Evolutionary conservation across 2,888 invertebrate genomes (phyloP), one percentile per base, ranked within the genome.

Genomic region (Argyresthia albistria): DNA sequence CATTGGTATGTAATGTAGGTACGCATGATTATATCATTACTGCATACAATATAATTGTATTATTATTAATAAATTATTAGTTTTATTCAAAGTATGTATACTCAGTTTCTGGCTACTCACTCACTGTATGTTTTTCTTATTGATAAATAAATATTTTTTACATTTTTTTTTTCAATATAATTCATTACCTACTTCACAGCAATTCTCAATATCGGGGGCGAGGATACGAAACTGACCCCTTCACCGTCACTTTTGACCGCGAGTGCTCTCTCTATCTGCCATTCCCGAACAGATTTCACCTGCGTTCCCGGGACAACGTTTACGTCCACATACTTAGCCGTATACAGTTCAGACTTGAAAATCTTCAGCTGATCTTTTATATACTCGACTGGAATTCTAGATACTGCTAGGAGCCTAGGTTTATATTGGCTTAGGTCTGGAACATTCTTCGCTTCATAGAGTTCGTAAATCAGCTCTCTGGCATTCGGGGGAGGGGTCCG

Each of bases 251-350:
- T 35, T 11, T 46, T 14, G 45, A 8, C 10, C 35, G 46, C 25
- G 6, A 25, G 11, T 37, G 49, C 52, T 10, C 62, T 67, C 4
- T 72, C 68, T 57, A 86, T 76, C 59, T 84, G 86, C 86, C 86
- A 84, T 59, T 86, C 86, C 46, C 80, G 69, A 42, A 84, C 52
- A 0, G 78, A 80, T 53, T 66, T 69, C n/a, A 82, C 73, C 57
- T 68, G 64, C 1, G 76, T 79, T 1, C 86, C 86, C 0, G 86
- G 86, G 0, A 86, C 64, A 1, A 69, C 58, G 50, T 73, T 70
- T 4, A 67, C 60, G 53, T 81, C 68, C 0, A 70, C 60, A 58
- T 80, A 79, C 55, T 80, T 84, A 0, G 80, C 69, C 45, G 61
- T 69, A 52, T 75, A 73, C 8, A 86, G 53, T 49, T 86, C 86